Conservation (phyloP, 1,140 invertebrate species). For the Diprion similis region DNA sequence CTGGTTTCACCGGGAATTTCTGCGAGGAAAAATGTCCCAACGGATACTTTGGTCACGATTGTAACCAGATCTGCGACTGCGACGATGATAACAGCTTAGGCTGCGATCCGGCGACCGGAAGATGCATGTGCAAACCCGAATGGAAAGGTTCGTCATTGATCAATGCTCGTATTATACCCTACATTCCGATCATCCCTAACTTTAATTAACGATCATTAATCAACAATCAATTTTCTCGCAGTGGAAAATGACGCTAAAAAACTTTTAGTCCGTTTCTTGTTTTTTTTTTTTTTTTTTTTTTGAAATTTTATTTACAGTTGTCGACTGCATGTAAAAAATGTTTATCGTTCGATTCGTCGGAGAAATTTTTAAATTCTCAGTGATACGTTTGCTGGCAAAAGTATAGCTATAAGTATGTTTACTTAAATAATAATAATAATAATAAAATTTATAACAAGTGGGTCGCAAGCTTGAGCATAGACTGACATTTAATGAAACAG, state of each 20-base stretch:
- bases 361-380: background rate
- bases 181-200: background rate
- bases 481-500: conserved; percentile 29
- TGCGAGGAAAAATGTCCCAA: conserved; percentile 79
- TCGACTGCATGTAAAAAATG: background rate
- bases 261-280: background rate
- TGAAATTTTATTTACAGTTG: background rate
- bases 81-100: conserved; percentile 69
- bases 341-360: background rate
- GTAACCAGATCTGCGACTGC: conserved; percentile 77
- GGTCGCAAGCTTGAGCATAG: conserved; percentile 14
- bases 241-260: too few species aligned
- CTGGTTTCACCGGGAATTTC: conserved; percentile 81
- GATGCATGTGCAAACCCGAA: conserved; percentile 81
- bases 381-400: background rate
- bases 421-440: background rate
- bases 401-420: background rate
- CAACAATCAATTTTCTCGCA: background rate
- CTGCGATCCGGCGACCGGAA: conserved; percentile 83
- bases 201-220: background rate
- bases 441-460: too few species aligned
- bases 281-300: background rate
- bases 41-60: conserved; percentile 76
- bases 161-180: background rate
- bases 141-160: conserved; percentile 72